Evolutionary conservation across 2,888 invertebrate species (phyloP).

Genomic region (Uloborus plumipes): DNA sequence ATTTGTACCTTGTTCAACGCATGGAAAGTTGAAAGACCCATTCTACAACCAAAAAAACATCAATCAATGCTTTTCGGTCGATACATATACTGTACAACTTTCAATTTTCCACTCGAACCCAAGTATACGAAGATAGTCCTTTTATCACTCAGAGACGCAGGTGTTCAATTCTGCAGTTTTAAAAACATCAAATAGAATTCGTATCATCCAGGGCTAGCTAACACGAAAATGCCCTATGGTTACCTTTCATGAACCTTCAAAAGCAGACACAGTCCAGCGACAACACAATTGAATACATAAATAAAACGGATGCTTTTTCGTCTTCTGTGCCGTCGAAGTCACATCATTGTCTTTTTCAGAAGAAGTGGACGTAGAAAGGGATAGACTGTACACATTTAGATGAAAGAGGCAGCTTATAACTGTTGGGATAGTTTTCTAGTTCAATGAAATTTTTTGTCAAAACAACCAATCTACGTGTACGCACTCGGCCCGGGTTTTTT

Average conservation of each 20-base stretch:
- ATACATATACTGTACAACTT: constrained; percentile 31
- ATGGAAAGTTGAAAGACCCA: constrained; percentile 30
- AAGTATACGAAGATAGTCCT: constrained; percentile 49
- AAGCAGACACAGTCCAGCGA: constrained; percentile 34
- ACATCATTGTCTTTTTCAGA: constrained; percentile 37
- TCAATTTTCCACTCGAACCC: constrained; percentile 30
- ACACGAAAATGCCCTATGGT: constrained; percentile 27
- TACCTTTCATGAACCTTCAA: constrained; percentile 9
- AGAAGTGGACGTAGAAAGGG: constrained; percentile 59
- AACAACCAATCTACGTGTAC: constrained; percentile 38
- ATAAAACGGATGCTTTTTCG: constrained; percentile 43
- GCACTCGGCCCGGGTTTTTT: constrained; percentile 5
- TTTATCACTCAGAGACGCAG: constrained; percentile 48
- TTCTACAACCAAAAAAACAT: constrained; percentile 24
- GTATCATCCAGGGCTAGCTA: constrained; percentile 28
- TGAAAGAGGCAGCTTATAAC: constrained; percentile 52
- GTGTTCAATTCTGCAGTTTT: constrained; percentile 40
- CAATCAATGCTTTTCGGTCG: constrained; percentile 13
- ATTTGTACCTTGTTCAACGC: constrained; percentile 46
- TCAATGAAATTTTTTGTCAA: constrained; percentile 35
- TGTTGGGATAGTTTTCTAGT: constrained; percentile 8
- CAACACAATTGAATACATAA: constrained; percentile 47
- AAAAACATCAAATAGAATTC: constrained; percentile 47
- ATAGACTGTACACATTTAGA: constrained; percentile 56
- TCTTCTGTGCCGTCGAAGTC: constrained; percentile 7